Evolutionary conservation across 2,113 vertebrate genomes (phyloP).

Genomic region (Dissostichus mawsoni): DNA sequence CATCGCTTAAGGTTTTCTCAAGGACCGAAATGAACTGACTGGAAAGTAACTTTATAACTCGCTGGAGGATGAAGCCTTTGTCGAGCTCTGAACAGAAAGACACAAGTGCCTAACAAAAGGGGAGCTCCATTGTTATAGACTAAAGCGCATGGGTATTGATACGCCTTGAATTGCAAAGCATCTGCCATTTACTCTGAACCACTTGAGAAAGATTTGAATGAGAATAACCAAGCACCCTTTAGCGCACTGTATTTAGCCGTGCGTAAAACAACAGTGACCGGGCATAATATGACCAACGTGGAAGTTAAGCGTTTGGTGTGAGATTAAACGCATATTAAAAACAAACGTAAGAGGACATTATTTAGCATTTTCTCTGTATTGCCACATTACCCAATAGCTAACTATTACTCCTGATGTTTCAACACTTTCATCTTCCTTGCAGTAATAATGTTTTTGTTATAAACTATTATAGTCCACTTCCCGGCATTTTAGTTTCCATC

Average conservation of each 20-base stretch:
- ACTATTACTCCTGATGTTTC: background rate
- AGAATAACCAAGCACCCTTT: conserved; percentile 74
- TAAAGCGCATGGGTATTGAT: conserved; percentile 83
- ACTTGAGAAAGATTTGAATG: conserved; percentile 82
- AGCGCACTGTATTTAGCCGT: conserved; percentile 59
- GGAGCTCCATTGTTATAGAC: conserved; percentile 80
- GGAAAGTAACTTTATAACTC: conserved; percentile 91
- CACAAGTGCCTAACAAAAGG: conserved; percentile 83
- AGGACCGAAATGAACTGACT: conserved; percentile 86
- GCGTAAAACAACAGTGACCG: conserved; percentile 69
- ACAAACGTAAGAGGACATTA: background rate
- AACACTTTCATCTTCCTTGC: background rate
- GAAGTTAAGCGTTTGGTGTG: conserved; percentile 11
- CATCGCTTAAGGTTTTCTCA: conserved; percentile 87
- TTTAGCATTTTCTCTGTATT: background rate
- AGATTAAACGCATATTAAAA: conserved; percentile 20
- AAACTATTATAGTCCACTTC: background rate
- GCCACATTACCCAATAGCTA: background rate
- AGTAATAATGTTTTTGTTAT: background rate
- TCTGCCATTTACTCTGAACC: conserved; percentile 85
- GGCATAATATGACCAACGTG: conserved; percentile 31
- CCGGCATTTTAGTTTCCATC: background rate
- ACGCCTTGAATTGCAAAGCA: conserved; percentile 88
- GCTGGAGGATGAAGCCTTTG: conserved; percentile 86
- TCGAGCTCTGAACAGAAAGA: conserved; percentile 79